Evolutionary conservation across 2,888 invertebrate species (phyloP).

Genomic region (Plagodis dolabraria): DNA sequence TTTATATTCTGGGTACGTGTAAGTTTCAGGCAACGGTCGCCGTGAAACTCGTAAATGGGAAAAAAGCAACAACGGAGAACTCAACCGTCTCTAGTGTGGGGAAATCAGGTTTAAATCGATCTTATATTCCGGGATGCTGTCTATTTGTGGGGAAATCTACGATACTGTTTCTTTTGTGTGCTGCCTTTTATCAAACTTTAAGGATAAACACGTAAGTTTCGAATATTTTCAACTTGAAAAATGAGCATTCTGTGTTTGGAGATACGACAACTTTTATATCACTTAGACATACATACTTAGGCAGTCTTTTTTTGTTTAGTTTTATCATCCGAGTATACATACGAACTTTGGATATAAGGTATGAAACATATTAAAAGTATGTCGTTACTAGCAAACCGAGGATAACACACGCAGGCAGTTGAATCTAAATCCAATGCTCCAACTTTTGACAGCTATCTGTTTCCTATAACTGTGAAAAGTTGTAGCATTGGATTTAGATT

Average conservation of each 20-base stretch:
- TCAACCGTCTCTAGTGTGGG: constrained; percentile 79
- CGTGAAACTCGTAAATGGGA: constrained; percentile 85
- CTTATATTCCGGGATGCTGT: constrained; percentile 32
- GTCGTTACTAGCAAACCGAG: too few species aligned
- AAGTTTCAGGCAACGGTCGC: constrained; percentile 85
- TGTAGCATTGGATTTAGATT: too few species aligned
- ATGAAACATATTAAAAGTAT: too few species aligned
- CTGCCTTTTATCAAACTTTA: constrained; percentile 10
- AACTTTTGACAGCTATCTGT: too few species aligned
- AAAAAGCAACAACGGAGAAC: constrained; percentile 84
- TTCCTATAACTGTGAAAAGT: too few species aligned
- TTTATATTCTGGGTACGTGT: constrained; percentile 85
- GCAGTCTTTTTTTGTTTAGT: too few species aligned
- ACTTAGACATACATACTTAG: too few species aligned
- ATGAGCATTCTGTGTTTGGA: too few species aligned
- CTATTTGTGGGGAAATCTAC: constrained; percentile 29
- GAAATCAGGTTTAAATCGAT: constrained; percentile 54
- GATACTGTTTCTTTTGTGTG: constrained; percentile 17
- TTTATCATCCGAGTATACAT: too few species aligned
- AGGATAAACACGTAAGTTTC: not conserved
- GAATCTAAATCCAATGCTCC: too few species aligned
- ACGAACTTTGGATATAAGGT: too few species aligned
- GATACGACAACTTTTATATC: not conserved
- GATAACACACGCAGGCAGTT: too few species aligned
- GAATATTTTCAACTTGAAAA: not conserved